These are phyloP conservation scores for Drosophila kuntzei DNA, from an alignment of 2,888 invertebrate species.

Conservation along the genomic window DNA sequence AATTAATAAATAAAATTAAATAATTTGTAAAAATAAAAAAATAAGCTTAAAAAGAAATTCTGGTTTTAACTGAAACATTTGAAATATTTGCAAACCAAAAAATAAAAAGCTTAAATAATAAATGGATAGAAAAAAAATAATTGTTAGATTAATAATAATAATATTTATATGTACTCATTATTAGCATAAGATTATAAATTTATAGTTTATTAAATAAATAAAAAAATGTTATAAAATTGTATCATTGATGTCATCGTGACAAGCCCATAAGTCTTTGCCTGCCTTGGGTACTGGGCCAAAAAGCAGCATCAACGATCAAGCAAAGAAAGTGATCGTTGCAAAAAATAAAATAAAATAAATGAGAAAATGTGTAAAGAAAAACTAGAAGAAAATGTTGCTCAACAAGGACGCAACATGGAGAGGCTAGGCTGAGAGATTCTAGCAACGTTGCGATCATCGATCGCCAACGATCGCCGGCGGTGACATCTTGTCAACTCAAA, in stretches of 20 bases:
- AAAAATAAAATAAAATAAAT: constrained; percentile 17
- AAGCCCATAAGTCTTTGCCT: background rate
- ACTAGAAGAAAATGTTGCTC: constrained; percentile 65
- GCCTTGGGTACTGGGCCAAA: background rate
- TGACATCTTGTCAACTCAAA: constrained; percentile 81
- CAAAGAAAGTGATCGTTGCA: constrained; percentile 70
- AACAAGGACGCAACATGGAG: constrained; percentile 78
- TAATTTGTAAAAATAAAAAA: background rate
- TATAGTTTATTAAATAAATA: too few relatives aligned
- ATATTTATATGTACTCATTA: too few relatives aligned
- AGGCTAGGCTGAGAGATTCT: constrained; percentile 74
- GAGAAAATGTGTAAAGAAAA: constrained; percentile 19
- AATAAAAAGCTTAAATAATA: too few relatives aligned
- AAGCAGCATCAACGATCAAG: constrained; percentile 36
- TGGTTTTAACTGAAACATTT: too few relatives aligned
- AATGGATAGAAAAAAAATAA: too few relatives aligned
- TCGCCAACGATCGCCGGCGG: constrained; percentile 64
- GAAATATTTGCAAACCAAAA: too few relatives aligned
- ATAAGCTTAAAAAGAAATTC: background rate
- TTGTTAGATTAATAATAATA: too few relatives aligned
- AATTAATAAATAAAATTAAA: background rate
- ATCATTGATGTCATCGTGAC: background rate
- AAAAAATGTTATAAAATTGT: too few relatives aligned
- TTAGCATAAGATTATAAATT: too few relatives aligned
- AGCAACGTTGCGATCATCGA: constrained; percentile 39